Percentiles rank a stretch among this genome's conserved stretches.
phyloP scores from a whole-genome alignment of 2,797 vertebrate genomes.

The Crax fasciolata region DNA sequence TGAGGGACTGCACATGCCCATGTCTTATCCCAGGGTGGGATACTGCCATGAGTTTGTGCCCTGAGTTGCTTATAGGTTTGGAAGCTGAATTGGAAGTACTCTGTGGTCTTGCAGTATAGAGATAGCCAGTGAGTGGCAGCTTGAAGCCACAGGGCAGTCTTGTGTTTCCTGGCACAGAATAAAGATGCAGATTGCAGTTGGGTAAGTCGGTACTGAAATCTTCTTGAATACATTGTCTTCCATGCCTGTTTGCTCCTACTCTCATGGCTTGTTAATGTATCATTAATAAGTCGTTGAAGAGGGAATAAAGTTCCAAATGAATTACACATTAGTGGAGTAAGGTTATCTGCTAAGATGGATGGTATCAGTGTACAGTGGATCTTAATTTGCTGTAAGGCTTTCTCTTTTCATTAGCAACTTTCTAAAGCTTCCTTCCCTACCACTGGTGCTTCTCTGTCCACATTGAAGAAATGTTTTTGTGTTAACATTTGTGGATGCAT shows the following conservation, averaged over 20 bases:
- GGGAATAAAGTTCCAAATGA: constrained; percentile 51
- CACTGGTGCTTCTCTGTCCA: not conserved
- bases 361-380: not conserved
- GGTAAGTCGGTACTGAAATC: not conserved
- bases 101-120: not conserved
- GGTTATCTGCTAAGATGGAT: not conserved
- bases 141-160: not conserved
- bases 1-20: not conserved
- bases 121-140: not conserved
- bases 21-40: not conserved
- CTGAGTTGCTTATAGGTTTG: not conserved
- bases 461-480: constrained; percentile 4
- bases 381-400: not conserved
- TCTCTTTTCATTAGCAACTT: constrained; percentile 20
- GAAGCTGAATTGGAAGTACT: not conserved
- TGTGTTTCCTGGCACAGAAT: not conserved
- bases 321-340: constrained; percentile 30
- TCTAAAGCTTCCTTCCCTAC: not conserved
- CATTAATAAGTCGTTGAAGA: constrained; percentile 44
- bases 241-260: constrained; percentile 4
- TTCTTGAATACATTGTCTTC: not conserved
- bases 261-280: constrained; percentile 39
- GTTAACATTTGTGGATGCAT: not conserved
- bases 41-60: not conserved
- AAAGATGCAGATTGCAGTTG: not conserved